phyloP scores from a whole-genome alignment of 2,888 invertebrate genomes.

The Pristionchus maxplancki region DNA sequence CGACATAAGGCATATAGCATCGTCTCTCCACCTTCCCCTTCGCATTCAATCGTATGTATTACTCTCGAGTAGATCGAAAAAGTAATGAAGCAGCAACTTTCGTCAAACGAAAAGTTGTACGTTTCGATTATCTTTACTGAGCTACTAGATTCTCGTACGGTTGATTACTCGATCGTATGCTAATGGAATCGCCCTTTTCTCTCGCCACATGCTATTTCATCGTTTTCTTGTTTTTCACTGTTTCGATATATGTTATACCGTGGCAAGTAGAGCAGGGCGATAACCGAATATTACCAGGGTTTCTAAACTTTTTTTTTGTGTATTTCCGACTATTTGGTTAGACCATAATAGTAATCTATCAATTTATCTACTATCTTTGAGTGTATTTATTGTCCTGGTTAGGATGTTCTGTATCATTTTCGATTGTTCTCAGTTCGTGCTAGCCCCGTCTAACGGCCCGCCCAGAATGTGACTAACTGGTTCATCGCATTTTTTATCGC shows the following conservation, averaged over 20 bases:
- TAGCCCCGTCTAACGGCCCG: too few relatives aligned
- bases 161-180: constrained; percentile 3
- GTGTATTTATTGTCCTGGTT: neutral
- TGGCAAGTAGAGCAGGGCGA: constrained; percentile 31
- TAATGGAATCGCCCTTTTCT: constrained; percentile 5
- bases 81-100: too few relatives aligned
- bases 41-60: neutral
- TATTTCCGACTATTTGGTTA: neutral
- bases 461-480: too few relatives aligned
- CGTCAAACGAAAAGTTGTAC: too few relatives aligned
- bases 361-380: neutral
- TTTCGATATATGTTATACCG: neutral
- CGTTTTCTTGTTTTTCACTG: neutral
- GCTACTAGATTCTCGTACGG: neutral
- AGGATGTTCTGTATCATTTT: constrained; percentile 5
- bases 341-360: constrained; percentile 18
- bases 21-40: neutral
- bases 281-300: constrained; percentile 10
- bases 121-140: neutral
- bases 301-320: neutral
- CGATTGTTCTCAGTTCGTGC: neutral
- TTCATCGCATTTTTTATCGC: too few relatives aligned
- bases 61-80: neutral
- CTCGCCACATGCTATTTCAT: neutral
- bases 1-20: neutral